phyloP scores from a whole-genome alignment of 2,113 vertebrate genomes.

The Thamnophis sirtalis region DNA sequence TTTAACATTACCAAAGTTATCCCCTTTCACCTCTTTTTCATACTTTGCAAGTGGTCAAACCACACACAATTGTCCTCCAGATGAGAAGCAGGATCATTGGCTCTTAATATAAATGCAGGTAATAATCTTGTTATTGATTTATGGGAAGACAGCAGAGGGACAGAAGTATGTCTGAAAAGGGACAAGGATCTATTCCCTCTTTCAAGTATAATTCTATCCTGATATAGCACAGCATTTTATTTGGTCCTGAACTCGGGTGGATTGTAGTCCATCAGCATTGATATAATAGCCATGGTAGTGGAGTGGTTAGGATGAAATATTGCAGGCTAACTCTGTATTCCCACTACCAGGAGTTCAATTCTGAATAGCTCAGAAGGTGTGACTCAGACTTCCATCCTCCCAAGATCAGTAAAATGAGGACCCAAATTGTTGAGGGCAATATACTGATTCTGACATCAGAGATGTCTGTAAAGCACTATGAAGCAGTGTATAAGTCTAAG shows the following conservation, averaged over 20 bases:
- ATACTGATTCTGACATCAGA: background rate
- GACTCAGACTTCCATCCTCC: background rate
- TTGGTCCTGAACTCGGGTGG: background rate
- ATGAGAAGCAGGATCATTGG: background rate
- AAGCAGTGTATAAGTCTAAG: background rate
- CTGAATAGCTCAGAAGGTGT: background rate
- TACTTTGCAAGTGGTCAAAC: background rate
- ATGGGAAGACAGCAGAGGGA: background rate
- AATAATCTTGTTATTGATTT: background rate
- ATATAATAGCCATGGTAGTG: background rate
- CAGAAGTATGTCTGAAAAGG: background rate
- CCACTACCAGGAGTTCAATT: background rate
- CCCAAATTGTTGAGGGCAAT: background rate
- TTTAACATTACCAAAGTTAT: no score
- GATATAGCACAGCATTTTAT: background rate
- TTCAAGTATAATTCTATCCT: background rate
- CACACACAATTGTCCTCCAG: background rate
- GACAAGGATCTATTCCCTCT: background rate
- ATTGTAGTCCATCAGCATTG: background rate
- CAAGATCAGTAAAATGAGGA: background rate
- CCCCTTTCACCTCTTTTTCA: background rate
- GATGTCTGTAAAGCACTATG: background rate
- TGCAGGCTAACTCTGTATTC: background rate
- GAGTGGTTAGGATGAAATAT: background rate
- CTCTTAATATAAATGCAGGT: background rate